phyloP scores from a whole-genome alignment of 2,113 vertebrate genomes.

The Herpetotheres cachinnans region DNA sequence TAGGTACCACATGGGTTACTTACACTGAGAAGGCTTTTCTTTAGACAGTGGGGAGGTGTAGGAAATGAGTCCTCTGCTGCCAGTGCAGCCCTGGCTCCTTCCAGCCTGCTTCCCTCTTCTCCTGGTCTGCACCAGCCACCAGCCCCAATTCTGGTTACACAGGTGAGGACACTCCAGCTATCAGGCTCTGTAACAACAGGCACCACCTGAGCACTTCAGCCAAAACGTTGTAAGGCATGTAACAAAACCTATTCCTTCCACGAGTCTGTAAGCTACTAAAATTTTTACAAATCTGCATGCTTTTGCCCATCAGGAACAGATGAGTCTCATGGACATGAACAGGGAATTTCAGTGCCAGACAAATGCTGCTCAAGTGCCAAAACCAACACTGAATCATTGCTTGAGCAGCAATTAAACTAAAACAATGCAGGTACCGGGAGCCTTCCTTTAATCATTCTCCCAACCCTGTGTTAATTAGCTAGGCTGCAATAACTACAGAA shows the following conservation, averaged over 20 bases:
- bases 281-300: background rate
- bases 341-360: background rate
- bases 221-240: rapidly evolving
- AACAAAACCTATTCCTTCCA: background rate
- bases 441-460: conserved; percentile 7
- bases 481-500: background rate
- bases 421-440: background rate
- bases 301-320: background rate
- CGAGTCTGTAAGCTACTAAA: background rate
- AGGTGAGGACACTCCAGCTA: background rate
- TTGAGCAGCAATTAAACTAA: conserved; percentile 20
- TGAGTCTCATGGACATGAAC: background rate
- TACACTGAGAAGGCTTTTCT: too few relatives aligned
- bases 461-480: conserved; percentile 10
- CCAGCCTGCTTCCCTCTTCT: background rate
- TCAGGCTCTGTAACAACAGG: background rate
- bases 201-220: background rate
- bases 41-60: background rate
- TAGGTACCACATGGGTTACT: background rate
- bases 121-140: rapidly evolving
- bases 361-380: conserved; percentile 20
- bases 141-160: background rate
- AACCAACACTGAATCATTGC: background rate
- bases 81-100: background rate
- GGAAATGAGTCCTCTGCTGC: too few relatives aligned